Evolutionary conservation across 2,888 invertebrate species (phyloP).

Genomic region (Toxonevra muliebris): DNA sequence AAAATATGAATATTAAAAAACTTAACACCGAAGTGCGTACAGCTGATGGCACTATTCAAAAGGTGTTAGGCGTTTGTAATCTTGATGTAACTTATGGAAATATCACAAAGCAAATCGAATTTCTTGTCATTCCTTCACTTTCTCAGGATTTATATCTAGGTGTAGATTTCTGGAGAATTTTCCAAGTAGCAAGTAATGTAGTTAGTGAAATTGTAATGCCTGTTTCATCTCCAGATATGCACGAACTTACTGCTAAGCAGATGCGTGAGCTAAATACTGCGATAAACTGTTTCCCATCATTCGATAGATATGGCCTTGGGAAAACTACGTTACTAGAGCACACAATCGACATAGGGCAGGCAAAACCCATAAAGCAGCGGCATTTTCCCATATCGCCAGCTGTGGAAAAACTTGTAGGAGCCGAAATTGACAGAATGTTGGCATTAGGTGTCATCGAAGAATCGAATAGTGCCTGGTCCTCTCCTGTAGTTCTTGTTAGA

Average conservation of each 20-base stretch:
- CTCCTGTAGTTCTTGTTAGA: slow-evolving; percentile 8
- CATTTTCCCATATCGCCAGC: slow-evolving; percentile 14
- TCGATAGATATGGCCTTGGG: slow-evolving; percentile 21
- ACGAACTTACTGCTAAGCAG: not conserved
- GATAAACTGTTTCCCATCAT: slow-evolving; percentile 19
- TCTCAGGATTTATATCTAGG: not conserved
- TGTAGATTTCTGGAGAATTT: not conserved
- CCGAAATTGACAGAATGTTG: slow-evolving; percentile 27
- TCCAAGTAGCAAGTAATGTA: slow-evolving; percentile 7
- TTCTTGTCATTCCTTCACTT: slow-evolving; percentile 1
- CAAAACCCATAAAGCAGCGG: slow-evolving; percentile 7
- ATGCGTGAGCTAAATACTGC: not conserved
- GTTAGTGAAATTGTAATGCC: not conserved
- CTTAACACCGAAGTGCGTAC: not conserved
- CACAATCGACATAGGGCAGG: slow-evolving; percentile 20
- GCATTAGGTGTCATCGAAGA: slow-evolving; percentile 24
- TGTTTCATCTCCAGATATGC: not conserved
- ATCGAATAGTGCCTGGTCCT: slow-evolving; percentile 25
- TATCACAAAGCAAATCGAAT: slow-evolving; percentile 14
- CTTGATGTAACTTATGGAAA: slow-evolving; percentile 3
- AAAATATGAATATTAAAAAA: not conserved
- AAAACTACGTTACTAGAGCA: slow-evolving; percentile 20
- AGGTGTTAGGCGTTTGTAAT: slow-evolving; percentile 8
- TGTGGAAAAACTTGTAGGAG: slow-evolving; percentile 20
- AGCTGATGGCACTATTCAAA: slow-evolving; percentile 6